These are phyloP conservation scores for Drusus annulatus DNA, from an alignment of 1,140 invertebrate species.

Conservation along the genomic window DNA sequence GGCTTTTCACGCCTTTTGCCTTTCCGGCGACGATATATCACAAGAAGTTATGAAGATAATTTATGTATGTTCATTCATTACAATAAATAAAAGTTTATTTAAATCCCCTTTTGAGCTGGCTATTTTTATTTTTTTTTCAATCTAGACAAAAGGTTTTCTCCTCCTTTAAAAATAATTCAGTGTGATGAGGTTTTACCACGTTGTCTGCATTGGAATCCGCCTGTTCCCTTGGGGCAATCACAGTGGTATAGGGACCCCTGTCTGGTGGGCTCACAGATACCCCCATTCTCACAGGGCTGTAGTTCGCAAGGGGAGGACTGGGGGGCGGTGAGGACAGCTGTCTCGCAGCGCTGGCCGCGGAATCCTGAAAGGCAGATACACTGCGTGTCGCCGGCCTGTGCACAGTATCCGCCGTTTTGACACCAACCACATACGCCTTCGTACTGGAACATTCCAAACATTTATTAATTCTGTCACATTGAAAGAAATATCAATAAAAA, in stretches of 20 bases:
- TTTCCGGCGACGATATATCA: no score
- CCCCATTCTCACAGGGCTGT: conserved; percentile 85
- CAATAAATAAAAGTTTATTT: no score
- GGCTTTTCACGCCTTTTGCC: no score
- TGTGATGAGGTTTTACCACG: conserved; percentile 70
- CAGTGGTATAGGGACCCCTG: conserved; percentile 76
- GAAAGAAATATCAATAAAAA: no score
- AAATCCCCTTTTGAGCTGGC: no score
- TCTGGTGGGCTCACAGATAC: conserved; percentile 78
- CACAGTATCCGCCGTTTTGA: conserved; percentile 65
- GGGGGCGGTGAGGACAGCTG: conserved; percentile 63
- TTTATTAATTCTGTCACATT: no score
- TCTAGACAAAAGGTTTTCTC: no score
- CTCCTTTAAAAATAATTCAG: no score
- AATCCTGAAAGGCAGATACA: conserved; percentile 72
- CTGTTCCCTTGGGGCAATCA: conserved; percentile 83
- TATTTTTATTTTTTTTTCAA: no score
- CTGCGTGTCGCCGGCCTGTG: conserved; percentile 62
- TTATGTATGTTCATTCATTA: no score
- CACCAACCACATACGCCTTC: conserved; percentile 68
- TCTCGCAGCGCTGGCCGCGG: conserved; percentile 81
- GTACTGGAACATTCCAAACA: conserved; percentile 18
- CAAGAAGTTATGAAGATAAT: no score
- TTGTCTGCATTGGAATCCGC: conserved; percentile 84
- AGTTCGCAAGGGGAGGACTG: conserved; percentile 74